Percentiles rank a stretch among this genome's conserved stretches.
Conservation (phyloP, 1,140 invertebrate species). For the Meteorus sp. region DNA sequence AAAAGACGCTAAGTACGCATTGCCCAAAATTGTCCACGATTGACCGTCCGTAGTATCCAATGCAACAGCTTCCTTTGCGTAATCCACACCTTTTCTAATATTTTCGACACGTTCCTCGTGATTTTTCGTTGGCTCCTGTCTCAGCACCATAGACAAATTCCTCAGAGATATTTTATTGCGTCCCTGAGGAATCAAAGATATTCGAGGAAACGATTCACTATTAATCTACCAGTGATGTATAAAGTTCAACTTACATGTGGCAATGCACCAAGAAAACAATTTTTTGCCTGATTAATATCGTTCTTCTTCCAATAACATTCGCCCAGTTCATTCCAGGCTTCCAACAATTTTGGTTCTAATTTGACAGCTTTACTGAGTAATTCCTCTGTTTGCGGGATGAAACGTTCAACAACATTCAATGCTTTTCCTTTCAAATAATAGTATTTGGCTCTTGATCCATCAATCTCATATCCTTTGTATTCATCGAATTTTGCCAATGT, state of each 20-base stretch:
- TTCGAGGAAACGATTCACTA: constrained; percentile 10
- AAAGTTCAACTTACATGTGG: constrained; percentile 68
- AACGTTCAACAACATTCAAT: constrained; percentile 74
- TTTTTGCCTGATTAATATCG: constrained; percentile 78
- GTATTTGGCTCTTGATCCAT: constrained; percentile 68
- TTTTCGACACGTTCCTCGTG: constrained; percentile 65
- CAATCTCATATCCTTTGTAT: constrained; percentile 67
- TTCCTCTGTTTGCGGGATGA: constrained; percentile 71
- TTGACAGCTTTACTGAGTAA: constrained; percentile 82
- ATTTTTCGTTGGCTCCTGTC: constrained; percentile 65
- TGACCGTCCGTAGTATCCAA: constrained; percentile 80
- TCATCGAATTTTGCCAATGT: constrained; percentile 68
- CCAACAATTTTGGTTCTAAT: constrained; percentile 77
- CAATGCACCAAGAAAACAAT: constrained; percentile 82
- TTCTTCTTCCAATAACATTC: constrained; percentile 89
- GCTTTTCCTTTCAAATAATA: constrained; percentile 76
- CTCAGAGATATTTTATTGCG: constrained; percentile 79
- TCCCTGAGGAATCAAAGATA: constrained; percentile 60
- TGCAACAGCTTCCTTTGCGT: constrained; percentile 82
- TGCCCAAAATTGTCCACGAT: constrained; percentile 85
- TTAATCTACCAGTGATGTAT: constrained; percentile 8
- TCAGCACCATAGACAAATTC: constrained; percentile 81
- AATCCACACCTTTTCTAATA: constrained; percentile 73
- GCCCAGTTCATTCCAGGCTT: constrained; percentile 89
- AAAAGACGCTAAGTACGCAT: constrained; percentile 82